These are phyloP conservation scores for Drosophila kanekoi DNA, from an alignment of 2,888 invertebrate species.

Conservation along the genomic window DNA sequence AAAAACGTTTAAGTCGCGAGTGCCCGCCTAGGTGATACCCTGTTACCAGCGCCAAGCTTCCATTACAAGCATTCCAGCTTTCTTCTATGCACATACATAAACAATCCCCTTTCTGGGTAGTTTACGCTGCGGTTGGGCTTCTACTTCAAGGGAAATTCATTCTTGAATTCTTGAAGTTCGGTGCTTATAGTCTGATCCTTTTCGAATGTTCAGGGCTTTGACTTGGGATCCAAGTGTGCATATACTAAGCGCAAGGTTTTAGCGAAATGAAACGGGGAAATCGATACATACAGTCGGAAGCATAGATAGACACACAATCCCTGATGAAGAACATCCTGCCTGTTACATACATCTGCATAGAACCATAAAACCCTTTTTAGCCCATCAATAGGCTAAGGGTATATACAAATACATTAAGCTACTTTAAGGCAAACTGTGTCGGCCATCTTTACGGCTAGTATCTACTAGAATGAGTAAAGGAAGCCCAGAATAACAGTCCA, in stretches of 20 bases:
- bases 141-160: no score
- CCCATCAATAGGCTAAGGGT: not conserved
- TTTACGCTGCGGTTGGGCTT: no score
- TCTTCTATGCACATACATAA: no score
- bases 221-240: no score
- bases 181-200: no score
- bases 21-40: not conserved
- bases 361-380: no score
- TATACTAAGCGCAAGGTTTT: no score
- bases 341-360: not conserved
- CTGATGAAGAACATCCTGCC: not conserved
- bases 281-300: not conserved
- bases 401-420: slow-evolving; percentile 15
- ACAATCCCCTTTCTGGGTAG: no score
- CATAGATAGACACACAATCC: not conserved
- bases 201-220: no score
- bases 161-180: no score
- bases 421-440: slow-evolving; percentile 7
- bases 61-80: not conserved
- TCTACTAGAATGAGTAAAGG: slow-evolving; percentile 5
- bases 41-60: not conserved
- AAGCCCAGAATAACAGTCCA: not conserved
- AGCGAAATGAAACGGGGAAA: no score
- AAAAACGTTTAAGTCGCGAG: not conserved
- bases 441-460: no score